Base-by-base conservation (phyloP, 2,113 vertebrate genomes). In the Microcebus griseorufus region DNA sequence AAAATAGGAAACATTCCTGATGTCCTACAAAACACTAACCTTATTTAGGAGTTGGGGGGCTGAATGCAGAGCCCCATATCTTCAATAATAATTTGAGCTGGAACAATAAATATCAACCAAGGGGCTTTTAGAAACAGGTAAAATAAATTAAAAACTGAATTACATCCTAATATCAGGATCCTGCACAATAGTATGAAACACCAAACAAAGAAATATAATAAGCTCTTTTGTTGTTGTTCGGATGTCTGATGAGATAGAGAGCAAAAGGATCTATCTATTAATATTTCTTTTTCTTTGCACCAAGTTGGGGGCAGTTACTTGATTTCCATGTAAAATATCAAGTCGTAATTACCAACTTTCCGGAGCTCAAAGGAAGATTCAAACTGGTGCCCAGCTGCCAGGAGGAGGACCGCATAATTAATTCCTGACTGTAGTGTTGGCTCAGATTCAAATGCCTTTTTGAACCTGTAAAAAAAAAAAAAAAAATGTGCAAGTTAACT, bases 331-430 rank as follows among this genome's bases (percentile, higher is more conserved):
- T 78, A 97, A 97, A 98, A 97, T 88, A 97, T 86, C 73, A 98
- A 97, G 69, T n/a, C 88, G 58, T 97, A 99, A 99, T 99, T 99
- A 99, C 99, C 99, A 97, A 99, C 99, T 99, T 99, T 99, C 89
- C 99, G 99, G 64, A 99, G 99, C 98, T 99, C 99, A 96, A 99
- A 99, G 9, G 99, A 99, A n/a, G 99, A 98, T 98, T 99, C 99
- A 97, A 99, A 99, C 98, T 99, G 99, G 97, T 99, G 99, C 92
- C 99, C 99, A 58, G 99, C 99, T 51, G 99, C 99, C 98, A 99
- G 98, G 64, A 99, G 99, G 0, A 99, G 99, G 62, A 99, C 99
- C 0, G 99, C 99, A 65, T 99, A 99, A 99, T 99, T 99, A 98
- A 99, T 99, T 86, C 99, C 99, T n/a, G 99, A 99, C 97, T 99